Evolutionary conservation across 2,797 vertebrate species (phyloP).

Genomic region (Octomys mimax): DNA sequence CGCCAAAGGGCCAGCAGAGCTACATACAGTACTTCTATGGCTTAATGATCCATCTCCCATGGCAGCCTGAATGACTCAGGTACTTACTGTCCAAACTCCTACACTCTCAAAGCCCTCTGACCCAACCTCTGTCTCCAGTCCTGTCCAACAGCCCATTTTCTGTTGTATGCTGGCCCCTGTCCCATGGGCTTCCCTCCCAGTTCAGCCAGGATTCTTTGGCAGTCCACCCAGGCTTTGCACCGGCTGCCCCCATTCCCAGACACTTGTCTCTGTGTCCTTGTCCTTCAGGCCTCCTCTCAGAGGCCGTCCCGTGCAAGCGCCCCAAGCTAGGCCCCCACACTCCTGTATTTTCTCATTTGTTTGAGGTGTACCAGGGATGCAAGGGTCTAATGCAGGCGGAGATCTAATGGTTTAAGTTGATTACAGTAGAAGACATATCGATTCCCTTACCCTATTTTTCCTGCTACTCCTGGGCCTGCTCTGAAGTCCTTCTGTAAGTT

Average conservation of each 20-base stretch:
- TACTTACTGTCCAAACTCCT: background rate
- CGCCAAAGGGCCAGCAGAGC: background rate
- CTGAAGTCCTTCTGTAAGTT: background rate
- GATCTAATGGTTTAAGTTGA: background rate
- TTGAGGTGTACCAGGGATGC: background rate
- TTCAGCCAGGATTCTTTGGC: background rate
- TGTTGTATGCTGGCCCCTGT: background rate
- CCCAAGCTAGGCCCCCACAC: background rate
- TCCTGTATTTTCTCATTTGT: background rate
- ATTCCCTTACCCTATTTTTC: background rate
- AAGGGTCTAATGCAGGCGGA: background rate
- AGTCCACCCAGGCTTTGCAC: background rate
- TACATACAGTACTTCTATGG: background rate
- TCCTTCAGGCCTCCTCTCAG: background rate
- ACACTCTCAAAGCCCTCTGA: background rate
- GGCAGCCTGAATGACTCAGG: background rate
- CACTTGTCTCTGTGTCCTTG: background rate
- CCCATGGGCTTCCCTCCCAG: background rate
- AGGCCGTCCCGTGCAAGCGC: background rate
- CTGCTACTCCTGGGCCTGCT: background rate
- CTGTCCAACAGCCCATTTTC: rapidly evolving
- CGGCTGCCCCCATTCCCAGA: background rate
- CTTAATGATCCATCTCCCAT: background rate
- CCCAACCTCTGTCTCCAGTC: background rate
- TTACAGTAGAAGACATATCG: background rate